These are phyloP conservation scores for Ceratotherium simum DNA, from an alignment of 2,113 vertebrate species.

Conservation along the genomic window DNA sequence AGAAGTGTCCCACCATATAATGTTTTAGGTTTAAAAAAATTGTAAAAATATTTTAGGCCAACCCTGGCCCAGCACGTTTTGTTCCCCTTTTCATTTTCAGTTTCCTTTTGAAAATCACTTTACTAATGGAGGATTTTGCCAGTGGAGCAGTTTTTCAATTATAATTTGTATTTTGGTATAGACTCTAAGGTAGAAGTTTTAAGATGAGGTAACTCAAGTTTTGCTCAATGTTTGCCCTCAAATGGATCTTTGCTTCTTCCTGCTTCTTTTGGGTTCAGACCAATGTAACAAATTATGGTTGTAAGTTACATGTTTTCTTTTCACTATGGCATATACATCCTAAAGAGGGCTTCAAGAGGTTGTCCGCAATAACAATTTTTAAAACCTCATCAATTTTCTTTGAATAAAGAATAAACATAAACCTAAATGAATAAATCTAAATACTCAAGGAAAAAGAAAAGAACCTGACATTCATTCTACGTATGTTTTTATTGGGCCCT, in stretches of 20 bases:
- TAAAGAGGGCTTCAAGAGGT: neutral
- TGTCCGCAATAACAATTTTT: neutral
- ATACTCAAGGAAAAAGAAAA: neutral
- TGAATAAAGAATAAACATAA: too few species aligned
- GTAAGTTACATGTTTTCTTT: neutral
- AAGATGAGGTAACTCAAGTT: neutral
- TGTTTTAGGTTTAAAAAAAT: neutral
- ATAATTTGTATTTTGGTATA: neutral
- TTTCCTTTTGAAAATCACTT: slow-evolving; percentile 73
- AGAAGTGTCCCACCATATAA: neutral
- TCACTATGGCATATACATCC: neutral
- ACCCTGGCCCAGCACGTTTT: neutral
- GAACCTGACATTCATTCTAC: neutral
- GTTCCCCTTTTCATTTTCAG: slow-evolving; percentile 80
- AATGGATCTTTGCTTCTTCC: neutral
- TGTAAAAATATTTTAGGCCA: neutral
- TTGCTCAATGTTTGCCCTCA: neutral
- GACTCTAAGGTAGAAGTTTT: neutral
- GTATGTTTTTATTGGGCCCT: neutral
- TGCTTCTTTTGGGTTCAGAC: neutral
- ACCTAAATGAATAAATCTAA: neutral
- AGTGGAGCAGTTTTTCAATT: neutral
- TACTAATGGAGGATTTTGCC: neutral
- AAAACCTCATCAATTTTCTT: neutral
- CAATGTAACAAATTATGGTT: neutral